Evolutionary conservation across 2,797 vertebrate species (phyloP).

Genomic region (Allobates femoralis): DNA sequence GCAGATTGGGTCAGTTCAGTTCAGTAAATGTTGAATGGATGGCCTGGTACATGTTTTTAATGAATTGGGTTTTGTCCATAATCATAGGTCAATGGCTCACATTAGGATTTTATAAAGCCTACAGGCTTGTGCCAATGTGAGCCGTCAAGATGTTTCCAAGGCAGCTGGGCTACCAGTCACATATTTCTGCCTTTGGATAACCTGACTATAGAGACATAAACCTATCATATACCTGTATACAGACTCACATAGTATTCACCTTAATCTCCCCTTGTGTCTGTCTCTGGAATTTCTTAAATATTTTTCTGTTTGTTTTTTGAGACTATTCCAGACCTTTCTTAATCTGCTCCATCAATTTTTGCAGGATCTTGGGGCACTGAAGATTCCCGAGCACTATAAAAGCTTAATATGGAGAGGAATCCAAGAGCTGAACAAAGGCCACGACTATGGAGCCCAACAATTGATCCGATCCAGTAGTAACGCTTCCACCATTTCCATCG

Average conservation of each 20-base stretch:
- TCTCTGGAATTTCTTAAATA: not conserved
- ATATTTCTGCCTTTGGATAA: not conserved
- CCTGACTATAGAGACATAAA: not conserved
- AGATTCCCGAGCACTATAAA: constrained; percentile 95
- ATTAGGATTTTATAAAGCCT: not conserved
- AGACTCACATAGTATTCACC: not conserved
- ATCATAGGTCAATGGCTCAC: not conserved
- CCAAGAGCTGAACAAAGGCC: constrained; percentile 93
- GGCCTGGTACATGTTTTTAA: not conserved
- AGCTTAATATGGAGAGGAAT: constrained; percentile 93
- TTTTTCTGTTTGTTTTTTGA: not conserved
- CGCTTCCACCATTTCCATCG: constrained; percentile 86
- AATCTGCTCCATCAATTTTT: not conserved
- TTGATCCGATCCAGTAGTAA: constrained; percentile 92
- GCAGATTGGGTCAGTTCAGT: not conserved
- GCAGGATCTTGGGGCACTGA: constrained; percentile 93
- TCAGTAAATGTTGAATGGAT: not conserved
- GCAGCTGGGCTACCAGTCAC: not conserved
- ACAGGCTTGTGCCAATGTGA: not conserved
- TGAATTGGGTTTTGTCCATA: no score
- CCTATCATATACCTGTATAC: not conserved
- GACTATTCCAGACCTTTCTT: not conserved
- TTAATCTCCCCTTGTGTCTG: not conserved
- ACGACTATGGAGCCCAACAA: constrained; percentile 87
- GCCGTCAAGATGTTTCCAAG: not conserved